These are phyloP conservation scores for Gorsachius magnificus DNA, from an alignment of 2,797 vertebrate species.

Conservation along the genomic window DNA sequence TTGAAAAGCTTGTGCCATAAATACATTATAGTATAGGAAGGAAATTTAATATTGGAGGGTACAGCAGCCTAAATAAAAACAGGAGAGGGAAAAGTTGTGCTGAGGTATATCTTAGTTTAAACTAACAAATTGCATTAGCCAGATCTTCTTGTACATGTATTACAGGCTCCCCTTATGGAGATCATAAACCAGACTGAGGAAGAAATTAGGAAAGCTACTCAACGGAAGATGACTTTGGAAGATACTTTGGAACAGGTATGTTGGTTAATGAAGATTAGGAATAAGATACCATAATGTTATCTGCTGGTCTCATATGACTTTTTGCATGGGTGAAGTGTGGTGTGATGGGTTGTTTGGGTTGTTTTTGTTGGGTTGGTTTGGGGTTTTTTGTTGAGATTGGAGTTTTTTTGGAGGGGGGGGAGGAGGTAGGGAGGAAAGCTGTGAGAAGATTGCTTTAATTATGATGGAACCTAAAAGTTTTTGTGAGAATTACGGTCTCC, in stretches of 20 bases:
- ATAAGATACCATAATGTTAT: not conserved
- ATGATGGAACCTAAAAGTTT: not conserved
- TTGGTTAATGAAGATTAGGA: not conserved
- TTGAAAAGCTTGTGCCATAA: not conserved
- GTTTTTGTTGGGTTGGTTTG: not conserved
- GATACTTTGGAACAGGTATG: conserved; percentile 90
- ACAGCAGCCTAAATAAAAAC: not conserved
- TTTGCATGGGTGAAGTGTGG: not conserved
- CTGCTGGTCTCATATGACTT: not conserved
- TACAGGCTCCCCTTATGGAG: conserved; percentile 85
- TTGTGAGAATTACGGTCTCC: not conserved
- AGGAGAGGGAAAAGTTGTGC: not conserved
- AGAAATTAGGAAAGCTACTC: conserved; percentile 81
- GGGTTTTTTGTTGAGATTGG: no score
- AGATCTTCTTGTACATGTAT: not conserved
- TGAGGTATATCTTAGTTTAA: not conserved
- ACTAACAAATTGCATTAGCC: not conserved
- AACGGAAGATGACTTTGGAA: conserved; percentile 85
- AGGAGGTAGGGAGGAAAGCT: not conserved
- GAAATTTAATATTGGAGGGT: not conserved
- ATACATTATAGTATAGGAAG: not conserved
- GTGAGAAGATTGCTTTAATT: not conserved
- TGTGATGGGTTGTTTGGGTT: not conserved
- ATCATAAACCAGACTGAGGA: conserved; percentile 88
- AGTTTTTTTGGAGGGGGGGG: not conserved